phyloP scores from a whole-genome alignment of 2,888 invertebrate species.

The Anthrax anthrax region DNA sequence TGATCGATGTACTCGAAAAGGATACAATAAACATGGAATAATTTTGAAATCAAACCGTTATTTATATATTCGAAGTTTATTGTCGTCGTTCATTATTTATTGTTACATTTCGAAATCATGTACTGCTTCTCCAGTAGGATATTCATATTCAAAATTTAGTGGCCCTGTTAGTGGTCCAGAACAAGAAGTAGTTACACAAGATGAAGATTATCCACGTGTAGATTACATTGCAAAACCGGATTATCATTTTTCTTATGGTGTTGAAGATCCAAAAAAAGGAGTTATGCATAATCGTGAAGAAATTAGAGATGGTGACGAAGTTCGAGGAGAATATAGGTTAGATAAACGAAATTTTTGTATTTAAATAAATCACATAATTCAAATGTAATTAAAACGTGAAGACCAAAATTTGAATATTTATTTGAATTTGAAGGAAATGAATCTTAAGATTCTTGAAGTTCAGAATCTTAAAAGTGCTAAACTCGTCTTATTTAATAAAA shows the following conservation, averaged over 20 bases:
- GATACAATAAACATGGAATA: neutral
- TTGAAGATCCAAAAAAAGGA: slow-evolving; percentile 57
- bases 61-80: neutral
- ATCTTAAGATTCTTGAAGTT: no score
- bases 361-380: no score
- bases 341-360: no score
- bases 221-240: slow-evolving; percentile 63
- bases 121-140: slow-evolving; percentile 37
- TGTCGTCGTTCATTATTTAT: neutral
- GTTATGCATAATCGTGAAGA: slow-evolving; percentile 61
- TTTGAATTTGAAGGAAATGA: no score
- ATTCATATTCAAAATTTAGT: slow-evolving; percentile 55
- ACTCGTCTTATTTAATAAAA: no score
- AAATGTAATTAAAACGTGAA: no score
- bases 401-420: no score
- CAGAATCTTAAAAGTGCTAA: no score
- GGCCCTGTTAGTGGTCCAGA: slow-evolving; percentile 58
- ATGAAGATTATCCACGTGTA: slow-evolving; percentile 37
- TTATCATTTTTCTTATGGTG: slow-evolving; percentile 61
- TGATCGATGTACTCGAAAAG: no score
- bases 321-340: slow-evolving; percentile 53
- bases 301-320: slow-evolving; percentile 54
- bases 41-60: neutral
- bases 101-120: neutral
- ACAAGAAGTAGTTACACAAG: slow-evolving; percentile 25